These are phyloP conservation scores for Ichneumoninae sp. DNA, from an alignment of 2,888 invertebrate genomes.

Conservation along the genomic window DNA sequence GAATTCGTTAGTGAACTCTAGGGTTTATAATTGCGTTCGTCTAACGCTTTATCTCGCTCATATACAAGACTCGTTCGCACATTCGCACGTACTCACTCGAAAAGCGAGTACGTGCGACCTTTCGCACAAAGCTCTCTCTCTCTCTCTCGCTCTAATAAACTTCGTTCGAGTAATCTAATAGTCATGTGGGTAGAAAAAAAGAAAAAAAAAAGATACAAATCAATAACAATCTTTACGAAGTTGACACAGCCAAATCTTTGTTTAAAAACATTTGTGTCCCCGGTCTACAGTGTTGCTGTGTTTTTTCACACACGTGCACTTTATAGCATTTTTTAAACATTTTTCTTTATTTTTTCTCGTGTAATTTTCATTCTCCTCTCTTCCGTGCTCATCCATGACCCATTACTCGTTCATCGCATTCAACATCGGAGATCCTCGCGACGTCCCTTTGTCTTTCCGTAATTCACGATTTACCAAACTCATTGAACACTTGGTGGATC, in stretches of 20 bases:
- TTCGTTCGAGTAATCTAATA: slow-evolving; percentile 63
- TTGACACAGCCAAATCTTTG: slow-evolving; percentile 81
- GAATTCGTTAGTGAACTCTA: slow-evolving; percentile 52
- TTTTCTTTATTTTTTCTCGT: slow-evolving; percentile 18
- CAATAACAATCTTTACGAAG: slow-evolving; percentile 76
- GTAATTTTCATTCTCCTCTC: slow-evolving; percentile 20
- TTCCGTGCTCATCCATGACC: slow-evolving; percentile 23
- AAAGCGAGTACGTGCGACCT: slow-evolving; percentile 5
- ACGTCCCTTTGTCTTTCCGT: slow-evolving; percentile 52
- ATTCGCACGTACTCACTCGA: slow-evolving; percentile 34
- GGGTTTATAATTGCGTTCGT: slow-evolving; percentile 36
- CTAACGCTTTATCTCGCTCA: neutral
- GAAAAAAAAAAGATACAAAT: slow-evolving; percentile 70
- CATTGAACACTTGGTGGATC: slow-evolving; percentile 82
- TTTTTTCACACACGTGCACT: slow-evolving; percentile 27
- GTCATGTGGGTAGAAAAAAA: slow-evolving; percentile 70
- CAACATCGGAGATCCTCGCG: slow-evolving; percentile 45
- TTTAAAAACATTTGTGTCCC: slow-evolving; percentile 73
- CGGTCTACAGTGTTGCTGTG: slow-evolving; percentile 60
- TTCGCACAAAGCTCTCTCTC: slow-evolving; percentile 38
- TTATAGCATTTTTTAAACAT: slow-evolving; percentile 36
- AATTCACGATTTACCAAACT: slow-evolving; percentile 71
- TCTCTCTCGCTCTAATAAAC: slow-evolving; percentile 54
- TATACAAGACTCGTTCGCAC: slow-evolving; percentile 31
- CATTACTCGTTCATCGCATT: slow-evolving; percentile 38